These are phyloP conservation scores for Hirtodrosophila histrioides DNA, from an alignment of 2,888 invertebrate genomes.

Conservation along the genomic window DNA sequence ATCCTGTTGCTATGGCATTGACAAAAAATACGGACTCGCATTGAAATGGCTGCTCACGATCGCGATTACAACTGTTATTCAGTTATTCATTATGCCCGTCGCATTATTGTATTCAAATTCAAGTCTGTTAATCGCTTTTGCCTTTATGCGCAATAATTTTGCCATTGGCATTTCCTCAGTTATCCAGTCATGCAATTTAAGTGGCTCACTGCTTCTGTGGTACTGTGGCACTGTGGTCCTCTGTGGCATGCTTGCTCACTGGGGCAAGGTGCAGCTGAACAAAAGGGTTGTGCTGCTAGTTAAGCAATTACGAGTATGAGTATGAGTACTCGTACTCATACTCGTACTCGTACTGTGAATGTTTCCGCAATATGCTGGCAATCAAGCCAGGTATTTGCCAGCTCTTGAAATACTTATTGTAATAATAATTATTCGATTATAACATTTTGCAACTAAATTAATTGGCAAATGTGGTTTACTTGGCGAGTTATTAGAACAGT, in stretches of 20 bases:
- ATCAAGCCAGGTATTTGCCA: too few relatives aligned
- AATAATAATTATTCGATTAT: too few relatives aligned
- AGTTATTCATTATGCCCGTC: conserved; percentile 24
- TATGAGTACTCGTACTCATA: too few relatives aligned
- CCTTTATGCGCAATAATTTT: conserved; percentile 59
- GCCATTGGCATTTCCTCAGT: conserved; percentile 48
- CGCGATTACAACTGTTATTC: conserved; percentile 20
- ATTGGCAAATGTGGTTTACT: too few relatives aligned
- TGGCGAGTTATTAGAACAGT: too few relatives aligned
- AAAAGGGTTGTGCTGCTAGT: neutral
- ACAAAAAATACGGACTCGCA: conserved; percentile 9
- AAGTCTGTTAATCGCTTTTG: conserved; percentile 30
- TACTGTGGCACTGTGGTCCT: neutral
- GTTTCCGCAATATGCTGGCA: too few relatives aligned
- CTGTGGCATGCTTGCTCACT: neutral
- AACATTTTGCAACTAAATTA: too few relatives aligned
- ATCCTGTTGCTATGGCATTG: conserved; percentile 25
- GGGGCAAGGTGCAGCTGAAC: too few relatives aligned
- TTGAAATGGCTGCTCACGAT: conserved; percentile 10
- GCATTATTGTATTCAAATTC: conserved; percentile 31
- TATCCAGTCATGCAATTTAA: conserved; percentile 42
- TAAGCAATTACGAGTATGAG: conserved; percentile 7
- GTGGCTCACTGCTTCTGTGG: conserved; percentile 13
- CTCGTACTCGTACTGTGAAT: too few relatives aligned
- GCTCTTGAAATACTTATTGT: too few relatives aligned